Evolutionary conservation across 2,888 invertebrate genomes (phyloP), one percentile per base, ranked within the genome.

Genomic region (Orchesellides sinensis): DNA sequence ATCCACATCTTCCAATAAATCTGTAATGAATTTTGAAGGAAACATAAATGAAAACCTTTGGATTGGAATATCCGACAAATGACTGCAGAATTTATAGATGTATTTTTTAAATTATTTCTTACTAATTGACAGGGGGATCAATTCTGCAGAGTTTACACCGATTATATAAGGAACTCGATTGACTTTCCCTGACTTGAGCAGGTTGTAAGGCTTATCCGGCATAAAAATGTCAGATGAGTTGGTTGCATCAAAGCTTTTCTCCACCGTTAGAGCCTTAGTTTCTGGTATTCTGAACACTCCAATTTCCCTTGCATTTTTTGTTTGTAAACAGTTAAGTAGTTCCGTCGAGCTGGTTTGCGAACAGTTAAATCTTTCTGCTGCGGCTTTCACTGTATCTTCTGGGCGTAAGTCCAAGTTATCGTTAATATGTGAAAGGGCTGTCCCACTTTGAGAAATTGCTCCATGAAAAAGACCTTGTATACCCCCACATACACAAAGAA

Each of bases 371-470:
- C 35, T 68, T 72, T 80, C 23, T 27, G 69, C 84, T 2, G 74
- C 52, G 1, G 77, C 73, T 59, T 81, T 25, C n/a, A 63, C 61
- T 5, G 82, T 79, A 12, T 25, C 8, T 47, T 72, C 59, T 14
- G 84, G 84, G 0, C 79, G 23, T 21, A 73, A 25, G 14, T 84
- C 70, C 0, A 84, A 5, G 10, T 23, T 49, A 45, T 4, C 17
- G 6, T 27, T 6, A 14, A n/a, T 40, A 21, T 79, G 70, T 17
- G 52, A 25, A 1, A 79, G 29, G 0, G 45, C 21, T 0, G 82
- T 73, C n/a, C 84, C 84, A 73, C 82, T 83, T 81, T 85, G 73
- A 17, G 72, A 61, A n/a, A 85, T 85, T 0, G 77, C 85, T 47
- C 80, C 0, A n/a, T 80, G 80, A 40, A 84, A 85, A 1, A 85